A percentile compares a stretch with the other conserved stretches of the same genome.
Evolutionary conservation across 1,140 invertebrate species (phyloP).

Genomic region (Cyclargus thomasi): DNA sequence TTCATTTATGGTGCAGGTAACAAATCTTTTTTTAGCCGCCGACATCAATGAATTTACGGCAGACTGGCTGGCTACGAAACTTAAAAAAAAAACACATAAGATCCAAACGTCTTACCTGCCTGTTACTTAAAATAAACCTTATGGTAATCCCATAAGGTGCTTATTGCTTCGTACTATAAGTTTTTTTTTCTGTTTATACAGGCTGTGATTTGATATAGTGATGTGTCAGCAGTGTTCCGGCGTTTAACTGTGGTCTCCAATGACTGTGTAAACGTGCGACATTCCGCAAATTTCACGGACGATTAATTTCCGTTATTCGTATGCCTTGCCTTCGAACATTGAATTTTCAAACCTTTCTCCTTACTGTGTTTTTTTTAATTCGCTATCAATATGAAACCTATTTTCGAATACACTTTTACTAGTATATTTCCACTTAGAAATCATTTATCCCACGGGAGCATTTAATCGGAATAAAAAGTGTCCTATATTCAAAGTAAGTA

Average conservation of each 20-base stretch:
- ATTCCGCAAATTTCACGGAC: conserved; percentile 11
- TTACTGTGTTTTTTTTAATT: no score
- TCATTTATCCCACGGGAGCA: no score
- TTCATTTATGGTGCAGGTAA: conserved; percentile 2
- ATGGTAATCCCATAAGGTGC: neutral
- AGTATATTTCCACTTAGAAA: no score
- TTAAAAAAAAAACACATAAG: conserved; percentile 32
- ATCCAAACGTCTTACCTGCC: conserved; percentile 11
- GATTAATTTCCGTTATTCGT: neutral
- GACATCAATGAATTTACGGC: conserved; percentile 50
- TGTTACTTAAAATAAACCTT: conserved; percentile 11
- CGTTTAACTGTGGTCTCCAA: conserved; percentile 29
- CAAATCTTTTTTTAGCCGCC: conserved; percentile 38
- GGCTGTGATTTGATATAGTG: conserved; percentile 32
- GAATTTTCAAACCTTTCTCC: no score
- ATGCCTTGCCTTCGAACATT: no score
- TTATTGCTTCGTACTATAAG: neutral
- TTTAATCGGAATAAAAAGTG: no score
- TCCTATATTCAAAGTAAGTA: no score
- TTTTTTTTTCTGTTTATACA: conserved; percentile 39
- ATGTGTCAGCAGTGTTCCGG: conserved; percentile 34
- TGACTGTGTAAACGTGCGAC: neutral
- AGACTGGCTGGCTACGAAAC: conserved; percentile 56
- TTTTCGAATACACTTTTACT: no score
- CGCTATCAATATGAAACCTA: no score